A percentile compares a stretch with the other conserved stretches of the same genome.
phyloP scores from a whole-genome alignment of 2,797 vertebrate species.

The Eulemur albifrons region DNA sequence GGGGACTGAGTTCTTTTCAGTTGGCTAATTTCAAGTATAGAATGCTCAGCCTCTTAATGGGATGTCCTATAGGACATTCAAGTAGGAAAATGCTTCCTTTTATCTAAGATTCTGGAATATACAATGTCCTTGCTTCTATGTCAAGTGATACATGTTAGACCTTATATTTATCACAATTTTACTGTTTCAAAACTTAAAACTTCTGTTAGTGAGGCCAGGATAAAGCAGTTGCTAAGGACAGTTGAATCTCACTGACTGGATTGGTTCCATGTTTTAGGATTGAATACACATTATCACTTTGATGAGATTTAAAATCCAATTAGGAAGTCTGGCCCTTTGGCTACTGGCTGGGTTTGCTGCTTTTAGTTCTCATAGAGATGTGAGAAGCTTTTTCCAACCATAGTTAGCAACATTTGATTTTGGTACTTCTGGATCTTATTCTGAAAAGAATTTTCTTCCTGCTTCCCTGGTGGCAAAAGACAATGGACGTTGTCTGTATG shows the following conservation, averaged over 20 bases:
- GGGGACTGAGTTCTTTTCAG: neutral
- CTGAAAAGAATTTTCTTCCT: neutral
- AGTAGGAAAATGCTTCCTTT: neutral
- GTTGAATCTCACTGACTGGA: neutral
- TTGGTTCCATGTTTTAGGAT: neutral
- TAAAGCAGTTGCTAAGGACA: neutral
- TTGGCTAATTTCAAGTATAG: neutral
- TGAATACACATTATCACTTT: neutral
- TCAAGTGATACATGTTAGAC: neutral
- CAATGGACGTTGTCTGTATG: neutral
- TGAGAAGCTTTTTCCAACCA: neutral
- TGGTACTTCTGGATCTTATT: neutral
- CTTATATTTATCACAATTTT: neutral
- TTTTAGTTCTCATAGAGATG: neutral
- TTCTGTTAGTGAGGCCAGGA: neutral
- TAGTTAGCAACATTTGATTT: neutral
- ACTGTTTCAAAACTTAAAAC: neutral
- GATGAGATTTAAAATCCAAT: neutral
- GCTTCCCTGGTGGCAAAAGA: neutral
- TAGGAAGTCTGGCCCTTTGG: neutral
- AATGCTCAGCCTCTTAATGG: neutral
- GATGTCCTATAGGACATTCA: neutral
- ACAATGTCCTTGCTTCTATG: neutral
- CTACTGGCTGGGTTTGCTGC: neutral
- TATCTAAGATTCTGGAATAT: neutral